Base-by-base conservation (phyloP, 2,113 vertebrate species). In the Fulmarus glacialis region DNA sequence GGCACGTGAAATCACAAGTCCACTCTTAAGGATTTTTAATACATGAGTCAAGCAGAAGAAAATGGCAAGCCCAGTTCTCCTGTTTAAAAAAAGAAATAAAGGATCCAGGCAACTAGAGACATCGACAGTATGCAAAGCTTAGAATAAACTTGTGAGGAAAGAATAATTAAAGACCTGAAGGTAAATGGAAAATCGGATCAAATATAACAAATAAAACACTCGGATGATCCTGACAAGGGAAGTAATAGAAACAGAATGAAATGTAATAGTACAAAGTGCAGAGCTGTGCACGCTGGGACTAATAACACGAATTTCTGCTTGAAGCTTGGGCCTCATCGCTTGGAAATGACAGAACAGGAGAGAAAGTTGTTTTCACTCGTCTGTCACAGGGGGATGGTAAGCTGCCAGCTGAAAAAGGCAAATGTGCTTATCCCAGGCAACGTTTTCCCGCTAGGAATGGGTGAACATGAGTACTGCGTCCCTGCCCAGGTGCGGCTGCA, bases 131-230 rank as follows among this genome's bases (percentile, higher is more conserved):
- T 71, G 81, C 68, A 78, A 71, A 92, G 68, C 91, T 91, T 50
- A 16, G 81, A 96, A 96, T 84, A 94, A 84, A 96, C 94, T 87
- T 91, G 81, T 1, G 11, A 82, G 91, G 68, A 78, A 83, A 91
- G 80, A 94, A 96, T 94, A 97, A 96, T 96, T 96, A 96, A 96
- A 94, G 91, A 97, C 93, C 89, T 85, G 16, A 91, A 97, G 89
- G 93, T 95, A 96, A 97, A 91, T 89, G 94, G 83, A 89, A 96
- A 96, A 95, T 89, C 4, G 52, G 94, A 94, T 95, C 83, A 93
- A 93, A 89, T 93, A 56, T 74, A 94, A 87, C 87, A 96, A 96
- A 94, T 93, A 95, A 93, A 95, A 87, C 87, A 89, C 91, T 94
- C 8, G 20, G 87, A 91, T 94, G 91, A 91, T 89, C 91, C 91